Conservation (phyloP, 2,113 vertebrate genomes). For the Fregata magnificens region DNA sequence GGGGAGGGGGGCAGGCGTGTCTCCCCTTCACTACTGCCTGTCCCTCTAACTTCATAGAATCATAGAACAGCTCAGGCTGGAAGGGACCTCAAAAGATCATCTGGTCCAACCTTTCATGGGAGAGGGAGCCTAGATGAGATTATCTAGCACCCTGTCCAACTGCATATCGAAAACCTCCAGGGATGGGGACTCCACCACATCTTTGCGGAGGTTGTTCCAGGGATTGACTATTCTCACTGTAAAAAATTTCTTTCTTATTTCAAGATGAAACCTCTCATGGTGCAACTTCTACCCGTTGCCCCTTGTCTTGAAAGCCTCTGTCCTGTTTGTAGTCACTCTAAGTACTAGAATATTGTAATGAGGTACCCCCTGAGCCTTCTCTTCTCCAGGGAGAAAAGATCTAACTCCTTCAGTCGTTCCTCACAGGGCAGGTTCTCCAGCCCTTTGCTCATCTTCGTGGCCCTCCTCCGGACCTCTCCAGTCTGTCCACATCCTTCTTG, state of each 20-base stretch:
- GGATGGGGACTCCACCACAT: background rate
- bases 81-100: background rate
- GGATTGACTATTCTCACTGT: background rate
- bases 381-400: background rate
- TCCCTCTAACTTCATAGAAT: background rate
- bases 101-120: background rate
- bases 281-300: background rate
- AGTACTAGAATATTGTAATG: background rate
- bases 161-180: background rate
- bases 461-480: background rate
- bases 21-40: background rate
- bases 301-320: background rate
- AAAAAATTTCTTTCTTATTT: background rate
- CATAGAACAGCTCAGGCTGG: background rate
- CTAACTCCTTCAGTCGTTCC: background rate
- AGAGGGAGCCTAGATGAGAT: background rate
- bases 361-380: background rate
- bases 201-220: background rate
- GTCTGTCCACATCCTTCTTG: background rate
- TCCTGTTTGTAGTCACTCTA: background rate
- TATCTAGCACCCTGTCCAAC: background rate
- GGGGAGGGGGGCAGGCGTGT: no score
- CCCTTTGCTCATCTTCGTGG: background rate
- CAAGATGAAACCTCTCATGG: background rate
- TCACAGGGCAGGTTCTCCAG: background rate